phyloP scores from a whole-genome alignment of 2,797 vertebrate species.

The Steatocranus sp. region DNA sequence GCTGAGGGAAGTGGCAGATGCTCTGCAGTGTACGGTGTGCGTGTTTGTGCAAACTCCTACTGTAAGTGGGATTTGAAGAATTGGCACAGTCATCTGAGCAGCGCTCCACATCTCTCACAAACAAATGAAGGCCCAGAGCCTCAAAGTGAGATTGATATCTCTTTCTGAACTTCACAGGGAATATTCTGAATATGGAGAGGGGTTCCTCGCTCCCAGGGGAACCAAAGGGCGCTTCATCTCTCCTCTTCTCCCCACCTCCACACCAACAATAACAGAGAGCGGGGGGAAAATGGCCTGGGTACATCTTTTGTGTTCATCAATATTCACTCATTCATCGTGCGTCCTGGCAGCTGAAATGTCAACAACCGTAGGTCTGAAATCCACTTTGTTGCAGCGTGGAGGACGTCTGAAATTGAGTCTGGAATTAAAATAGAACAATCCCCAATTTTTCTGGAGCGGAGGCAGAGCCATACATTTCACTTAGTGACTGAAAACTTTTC shows the following conservation, averaged over 20 bases:
- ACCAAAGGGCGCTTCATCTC: conserved; percentile 49
- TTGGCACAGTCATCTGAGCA: conserved; percentile 81
- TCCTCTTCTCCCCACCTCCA: conserved; percentile 43
- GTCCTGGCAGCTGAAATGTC: conserved; percentile 80
- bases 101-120: conserved; percentile 78
- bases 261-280: conserved; percentile 43
- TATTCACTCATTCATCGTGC: conserved; percentile 80
- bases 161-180: conserved; percentile 83
- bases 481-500: conserved; percentile 78
- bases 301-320: conserved; percentile 82
- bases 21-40: conserved; percentile 27
- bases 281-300: conserved; percentile 62
- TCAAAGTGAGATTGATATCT: conserved; percentile 94
- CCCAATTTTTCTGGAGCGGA: conserved; percentile 58
- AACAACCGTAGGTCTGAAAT: conserved; percentile 55
- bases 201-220: conserved; percentile 77
- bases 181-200: conserved; percentile 86
- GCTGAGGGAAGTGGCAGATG: conserved; percentile 63
- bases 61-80: conserved; percentile 86
- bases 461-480: conserved; percentile 78
- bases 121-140: conserved; percentile 82
- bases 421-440: conserved; percentile 83
- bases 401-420: conserved; percentile 75
- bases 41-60: conserved; percentile 63
- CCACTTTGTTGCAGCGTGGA: conserved; percentile 51